Conservation (phyloP, 2,797 vertebrate genomes). For the Lepilemur ruficaudatus region DNA sequence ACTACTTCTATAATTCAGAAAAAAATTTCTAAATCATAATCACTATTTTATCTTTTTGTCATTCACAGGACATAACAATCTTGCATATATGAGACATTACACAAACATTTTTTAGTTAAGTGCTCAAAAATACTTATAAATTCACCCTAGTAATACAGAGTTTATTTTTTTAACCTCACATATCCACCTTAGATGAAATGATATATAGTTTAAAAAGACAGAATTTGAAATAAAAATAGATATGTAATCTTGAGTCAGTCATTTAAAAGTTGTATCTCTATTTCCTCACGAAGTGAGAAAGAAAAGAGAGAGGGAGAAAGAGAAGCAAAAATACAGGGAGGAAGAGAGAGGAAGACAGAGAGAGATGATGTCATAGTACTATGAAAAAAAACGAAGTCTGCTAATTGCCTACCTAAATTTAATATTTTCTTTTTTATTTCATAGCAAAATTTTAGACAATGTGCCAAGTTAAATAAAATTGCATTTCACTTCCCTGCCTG, state of each 20-base stretch:
- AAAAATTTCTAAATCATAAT: neutral
- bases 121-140: neutral
- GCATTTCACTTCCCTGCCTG: neutral
- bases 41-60: neutral
- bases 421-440: neutral
- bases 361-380: neutral
- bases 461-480: neutral
- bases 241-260: neutral
- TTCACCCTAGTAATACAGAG: neutral
- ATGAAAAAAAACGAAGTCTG: neutral
- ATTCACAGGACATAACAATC: neutral
- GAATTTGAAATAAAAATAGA: neutral
- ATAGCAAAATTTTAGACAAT: neutral
- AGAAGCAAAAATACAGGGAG: neutral
- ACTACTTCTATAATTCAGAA: neutral
- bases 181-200: neutral
- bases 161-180: neutral
- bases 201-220: neutral
- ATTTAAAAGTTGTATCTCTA: neutral
- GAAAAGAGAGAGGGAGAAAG: neutral
- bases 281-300: neutral
- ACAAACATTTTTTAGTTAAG: too few species aligned
- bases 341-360: neutral
- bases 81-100: neutral
- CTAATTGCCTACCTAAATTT: neutral